These are phyloP conservation scores for Pollenia griseotomentosa DNA, from an alignment of 2,888 invertebrate genomes.

Conservation along the genomic window DNA sequence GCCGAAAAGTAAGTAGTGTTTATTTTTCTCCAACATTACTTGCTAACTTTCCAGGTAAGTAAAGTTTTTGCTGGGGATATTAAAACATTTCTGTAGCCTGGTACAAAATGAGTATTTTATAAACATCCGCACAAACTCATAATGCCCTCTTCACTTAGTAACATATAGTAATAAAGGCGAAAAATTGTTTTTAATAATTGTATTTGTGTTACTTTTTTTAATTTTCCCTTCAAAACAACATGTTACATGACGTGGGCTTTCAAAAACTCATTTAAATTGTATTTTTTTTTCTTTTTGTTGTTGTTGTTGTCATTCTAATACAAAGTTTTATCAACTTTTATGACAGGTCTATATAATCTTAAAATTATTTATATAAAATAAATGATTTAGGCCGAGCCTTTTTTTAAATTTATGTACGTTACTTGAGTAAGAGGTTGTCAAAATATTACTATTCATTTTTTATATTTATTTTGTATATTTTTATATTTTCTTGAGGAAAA, in stretches of 20 bases:
- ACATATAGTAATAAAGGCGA: too few species aligned
- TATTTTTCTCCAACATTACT: too few species aligned
- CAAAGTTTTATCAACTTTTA: conserved; percentile 56
- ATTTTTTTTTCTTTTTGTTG: background rate
- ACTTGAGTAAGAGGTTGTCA: conserved; percentile 6
- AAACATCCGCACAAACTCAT: too few species aligned
- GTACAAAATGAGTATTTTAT: too few species aligned
- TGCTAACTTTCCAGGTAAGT: too few species aligned
- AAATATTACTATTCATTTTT: background rate
- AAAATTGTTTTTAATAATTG: background rate
- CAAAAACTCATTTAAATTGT: conserved; percentile 7
- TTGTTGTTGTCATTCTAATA: conserved; percentile 8
- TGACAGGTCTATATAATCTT: conserved; percentile 53
- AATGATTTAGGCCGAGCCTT: conserved; percentile 24
- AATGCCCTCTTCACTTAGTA: too few species aligned
- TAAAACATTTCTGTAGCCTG: too few species aligned
- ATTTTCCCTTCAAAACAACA: background rate
- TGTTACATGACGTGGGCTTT: conserved; percentile 51
- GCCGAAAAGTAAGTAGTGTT: too few species aligned
- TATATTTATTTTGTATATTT: conserved; percentile 2
- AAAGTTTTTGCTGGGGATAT: too few species aligned
- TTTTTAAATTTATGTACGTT: background rate
- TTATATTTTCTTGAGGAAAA: conserved; percentile 1
- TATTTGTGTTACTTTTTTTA: background rate
- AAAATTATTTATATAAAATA: background rate